Percentiles rank a stretch among this genome's conserved stretches.
These are phyloP conservation scores for Latrodectus geometricus DNA, from an alignment of 1,140 invertebrate genomes.

Conservation along the genomic window DNA sequence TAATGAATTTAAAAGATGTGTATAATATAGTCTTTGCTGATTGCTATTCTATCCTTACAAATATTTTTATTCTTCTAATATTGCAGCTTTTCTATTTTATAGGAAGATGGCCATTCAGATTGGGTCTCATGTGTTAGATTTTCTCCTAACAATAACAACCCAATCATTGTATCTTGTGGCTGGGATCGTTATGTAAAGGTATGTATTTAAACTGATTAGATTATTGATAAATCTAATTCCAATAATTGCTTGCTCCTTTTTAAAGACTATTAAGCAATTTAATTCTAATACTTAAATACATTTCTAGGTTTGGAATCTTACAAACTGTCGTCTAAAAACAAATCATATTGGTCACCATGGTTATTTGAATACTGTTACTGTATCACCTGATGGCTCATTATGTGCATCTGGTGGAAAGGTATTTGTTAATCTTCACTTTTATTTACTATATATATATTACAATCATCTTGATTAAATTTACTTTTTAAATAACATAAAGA, in stretches of 20 bases:
- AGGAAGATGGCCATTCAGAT: conserved; percentile 97
- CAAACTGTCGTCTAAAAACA: conserved; percentile 98
- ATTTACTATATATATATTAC: background rate
- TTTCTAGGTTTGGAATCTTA: conserved; percentile 95
- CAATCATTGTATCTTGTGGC: conserved; percentile 98
- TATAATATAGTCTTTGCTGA: too few relatives aligned
- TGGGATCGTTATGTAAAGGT: conserved; percentile 99
- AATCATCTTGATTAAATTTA: background rate
- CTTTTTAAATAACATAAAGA: background rate
- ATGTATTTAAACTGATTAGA: conserved; percentile 32
- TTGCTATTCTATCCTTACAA: too few relatives aligned
- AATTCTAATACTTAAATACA: too few relatives aligned
- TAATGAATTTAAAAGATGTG: too few relatives aligned
- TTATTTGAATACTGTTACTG: conserved; percentile 98
- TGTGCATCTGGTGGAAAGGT: conserved; percentile 99
- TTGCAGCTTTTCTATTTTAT: conserved; percentile 64
- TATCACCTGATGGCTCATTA: conserved; percentile 98
- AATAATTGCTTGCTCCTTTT: background rate
- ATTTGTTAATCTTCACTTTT: background rate
- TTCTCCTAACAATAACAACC: conserved; percentile 97
- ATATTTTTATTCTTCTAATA: background rate
- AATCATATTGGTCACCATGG: conserved; percentile 97
- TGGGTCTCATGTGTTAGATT: conserved; percentile 99
- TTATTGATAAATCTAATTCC: too few relatives aligned
- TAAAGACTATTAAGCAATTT: too few relatives aligned